These are phyloP conservation scores for Alentia gelatinosa DNA, from an alignment of 2,888 invertebrate genomes.

Conservation along the genomic window DNA sequence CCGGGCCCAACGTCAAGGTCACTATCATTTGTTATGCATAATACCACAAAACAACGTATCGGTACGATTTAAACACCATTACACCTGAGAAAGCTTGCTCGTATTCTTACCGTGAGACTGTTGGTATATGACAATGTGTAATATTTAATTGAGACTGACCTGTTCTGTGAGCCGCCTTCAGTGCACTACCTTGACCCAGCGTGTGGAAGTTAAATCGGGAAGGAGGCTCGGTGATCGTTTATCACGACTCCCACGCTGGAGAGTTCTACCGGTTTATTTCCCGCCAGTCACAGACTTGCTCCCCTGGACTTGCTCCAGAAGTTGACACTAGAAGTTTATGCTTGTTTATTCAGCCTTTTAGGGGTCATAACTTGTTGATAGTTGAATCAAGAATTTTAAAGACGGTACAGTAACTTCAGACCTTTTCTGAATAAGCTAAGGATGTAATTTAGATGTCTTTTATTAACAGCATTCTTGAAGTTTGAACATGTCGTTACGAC, in stretches of 20 bases:
- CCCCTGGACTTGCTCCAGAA: no score
- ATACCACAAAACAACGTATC: neutral
- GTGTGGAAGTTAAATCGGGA: neutral
- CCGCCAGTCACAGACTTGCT: no score
- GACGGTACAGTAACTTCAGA: no score
- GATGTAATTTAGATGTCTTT: no score
- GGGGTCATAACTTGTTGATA: no score
- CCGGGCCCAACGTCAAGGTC: neutral
- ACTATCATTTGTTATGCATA: neutral
- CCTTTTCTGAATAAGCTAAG: no score
- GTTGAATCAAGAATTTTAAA: no score
- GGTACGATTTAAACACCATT: neutral
- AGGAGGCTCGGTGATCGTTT: neutral
- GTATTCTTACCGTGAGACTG: neutral
- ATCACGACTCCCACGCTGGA: neutral
- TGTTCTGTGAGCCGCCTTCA: neutral
- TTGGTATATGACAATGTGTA: neutral
- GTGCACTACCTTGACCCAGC: slow-evolving; percentile 1
- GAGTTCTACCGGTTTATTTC: no score
- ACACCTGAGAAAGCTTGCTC: neutral
- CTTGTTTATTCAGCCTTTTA: no score
- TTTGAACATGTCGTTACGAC: no score
- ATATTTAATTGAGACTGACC: slow-evolving; percentile 1
- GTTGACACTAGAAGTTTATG: no score
- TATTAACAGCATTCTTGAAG: no score